A percentile compares a stretch with the other conserved stretches of the same genome.
These are phyloP conservation scores for Arothron firmamentum DNA, from an alignment of 2,113 vertebrate genomes.

Conservation along the genomic window DNA sequence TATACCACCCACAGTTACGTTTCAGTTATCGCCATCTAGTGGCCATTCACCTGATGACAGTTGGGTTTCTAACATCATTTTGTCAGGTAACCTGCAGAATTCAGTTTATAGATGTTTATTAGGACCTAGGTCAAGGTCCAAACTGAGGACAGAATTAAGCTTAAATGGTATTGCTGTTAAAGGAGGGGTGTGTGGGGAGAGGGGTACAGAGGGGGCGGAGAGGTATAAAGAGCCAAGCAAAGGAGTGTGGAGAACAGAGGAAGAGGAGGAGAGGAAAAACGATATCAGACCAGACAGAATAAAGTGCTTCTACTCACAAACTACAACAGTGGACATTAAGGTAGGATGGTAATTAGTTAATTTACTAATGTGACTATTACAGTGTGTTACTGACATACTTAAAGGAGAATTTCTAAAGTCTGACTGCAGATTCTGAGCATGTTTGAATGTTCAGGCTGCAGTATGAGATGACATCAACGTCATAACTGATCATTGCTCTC, in stretches of 20 bases:
- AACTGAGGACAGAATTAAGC: no score
- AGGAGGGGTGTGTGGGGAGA: conserved; percentile 27
- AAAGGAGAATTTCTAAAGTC: background rate
- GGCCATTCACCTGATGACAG: no score
- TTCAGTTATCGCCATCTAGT: no score
- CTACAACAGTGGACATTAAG: background rate
- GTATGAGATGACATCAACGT: no score
- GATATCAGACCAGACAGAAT: conserved; percentile 6
- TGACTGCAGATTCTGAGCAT: background rate
- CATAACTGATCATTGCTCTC: background rate
- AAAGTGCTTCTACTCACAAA: background rate
- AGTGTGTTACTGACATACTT: background rate
- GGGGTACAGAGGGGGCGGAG: conserved; percentile 22
- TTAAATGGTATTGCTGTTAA: no score
- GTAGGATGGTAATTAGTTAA: conserved; percentile 1
- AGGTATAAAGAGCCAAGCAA: conserved; percentile 48
- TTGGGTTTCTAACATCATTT: no score
- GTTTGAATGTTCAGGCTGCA: no score
- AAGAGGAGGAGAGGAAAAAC: conserved; percentile 36
- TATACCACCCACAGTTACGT: no score
- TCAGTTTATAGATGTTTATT: no score
- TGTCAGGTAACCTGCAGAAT: no score
- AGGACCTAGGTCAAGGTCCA: no score
- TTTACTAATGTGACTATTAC: background rate
- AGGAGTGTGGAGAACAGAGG: conserved; percentile 32